Evolutionary conservation across 1,140 invertebrate genomes (phyloP), one percentile per base, ranked within the genome.

Genomic region (Drosophila sproati): DNA sequence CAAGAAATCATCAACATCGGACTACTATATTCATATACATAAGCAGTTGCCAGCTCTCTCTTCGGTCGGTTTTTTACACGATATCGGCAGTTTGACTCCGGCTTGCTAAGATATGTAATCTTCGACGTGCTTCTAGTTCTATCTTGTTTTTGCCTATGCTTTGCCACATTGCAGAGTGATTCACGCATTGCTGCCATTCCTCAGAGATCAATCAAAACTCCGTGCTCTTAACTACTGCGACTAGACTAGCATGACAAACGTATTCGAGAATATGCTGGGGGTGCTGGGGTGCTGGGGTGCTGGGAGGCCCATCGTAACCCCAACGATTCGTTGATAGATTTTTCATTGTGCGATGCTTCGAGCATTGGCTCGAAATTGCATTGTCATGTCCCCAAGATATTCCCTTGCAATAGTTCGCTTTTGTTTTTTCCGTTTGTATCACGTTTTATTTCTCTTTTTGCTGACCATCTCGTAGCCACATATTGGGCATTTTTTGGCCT

Each of bases 361-460:
- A 76, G 66, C 79, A 74, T 62, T 66, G 55, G 68, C 62, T 77
- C 55, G 64, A 86, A 87, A 86, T 86, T 86, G 82, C 83, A 88
- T 86, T 87, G 83, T 77, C 82, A 76, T 82, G 83, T 87, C 82
- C 82, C 82, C 82, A 87, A 86, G 82, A 75, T 86, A 86, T 86
- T 87, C 87, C 60, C 54, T 35, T 47, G 54, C 34, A 63, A 71
- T 71, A 70, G 66, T 43, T 48, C 20, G 12, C 55, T 64, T 39
- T 35, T 55, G 41, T 20, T 28, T 47, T 29, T 37, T 8, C 8
- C 52, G 4, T 32, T 48, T 54, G 28, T 12, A 28, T 51, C 8
- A 8, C 3, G 32, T 47, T 41, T 39, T 35, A 3, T 32, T 31
- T 54, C 10, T 62, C 5, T 29, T 41, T 41, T 54, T 64, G 56